Conservation (phyloP, 2,888 invertebrate species). For the Imbricaverruca yamaguchii region DNA sequence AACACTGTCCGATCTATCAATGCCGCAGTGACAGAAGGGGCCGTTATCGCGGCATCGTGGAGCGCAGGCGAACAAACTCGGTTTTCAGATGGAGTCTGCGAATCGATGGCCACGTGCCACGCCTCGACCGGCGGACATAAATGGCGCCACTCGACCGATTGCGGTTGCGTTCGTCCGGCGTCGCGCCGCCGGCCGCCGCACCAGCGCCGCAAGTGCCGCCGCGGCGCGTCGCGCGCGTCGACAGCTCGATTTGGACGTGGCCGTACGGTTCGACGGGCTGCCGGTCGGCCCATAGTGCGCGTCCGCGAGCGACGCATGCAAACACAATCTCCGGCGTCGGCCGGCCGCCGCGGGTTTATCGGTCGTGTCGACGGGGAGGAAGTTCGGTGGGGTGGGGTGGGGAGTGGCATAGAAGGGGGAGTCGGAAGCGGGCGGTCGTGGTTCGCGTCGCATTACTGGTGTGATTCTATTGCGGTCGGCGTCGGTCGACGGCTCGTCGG, state of each 20-base stretch:
- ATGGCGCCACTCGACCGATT: not conserved
- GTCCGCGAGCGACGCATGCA: not conserved
- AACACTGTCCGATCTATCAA: no score
- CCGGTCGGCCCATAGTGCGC: no score
- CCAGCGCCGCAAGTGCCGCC: no score
- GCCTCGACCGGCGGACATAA: not conserved
- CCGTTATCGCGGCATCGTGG: no score
- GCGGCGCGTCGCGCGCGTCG: no score
- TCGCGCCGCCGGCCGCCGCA: not conserved
- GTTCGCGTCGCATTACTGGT: not conserved
- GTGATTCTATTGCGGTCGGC: not conserved
- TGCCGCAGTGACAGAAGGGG: no score
- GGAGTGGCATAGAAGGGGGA: not conserved
- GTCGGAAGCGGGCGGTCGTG: not conserved
- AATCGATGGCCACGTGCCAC: not conserved
- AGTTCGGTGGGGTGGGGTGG: not conserved
- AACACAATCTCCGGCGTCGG: not conserved
- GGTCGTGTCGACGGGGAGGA: not conserved
- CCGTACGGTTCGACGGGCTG: no score
- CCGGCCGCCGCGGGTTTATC: not conserved
- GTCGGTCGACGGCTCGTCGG: not conserved
- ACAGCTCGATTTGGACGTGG: no score
- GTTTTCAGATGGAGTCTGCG: not conserved
- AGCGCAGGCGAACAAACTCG: not conserved
- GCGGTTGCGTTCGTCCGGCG: not conserved